Evolutionary conservation across 1,140 invertebrate species (phyloP), one percentile per base, ranked within the genome.

Genomic region (Eufriesea mexicana): DNA sequence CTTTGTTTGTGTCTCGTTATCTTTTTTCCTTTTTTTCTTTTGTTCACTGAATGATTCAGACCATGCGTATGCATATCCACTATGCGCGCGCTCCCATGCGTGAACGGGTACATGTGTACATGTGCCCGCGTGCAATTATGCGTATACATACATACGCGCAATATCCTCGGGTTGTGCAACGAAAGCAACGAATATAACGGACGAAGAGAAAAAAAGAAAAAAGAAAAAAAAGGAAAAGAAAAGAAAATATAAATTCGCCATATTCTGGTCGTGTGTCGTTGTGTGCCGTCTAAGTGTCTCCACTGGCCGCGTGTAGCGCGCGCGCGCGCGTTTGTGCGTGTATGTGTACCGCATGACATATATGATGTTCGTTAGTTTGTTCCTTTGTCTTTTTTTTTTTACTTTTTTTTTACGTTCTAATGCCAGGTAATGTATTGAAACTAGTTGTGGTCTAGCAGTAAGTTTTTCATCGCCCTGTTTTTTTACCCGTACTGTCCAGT

Each of bases 381-480:
- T 81, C 51, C 79, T 71, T 45, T 61, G 51, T 62, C 54, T 64
- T 28, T 57, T 86, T 83, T 68, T 45, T 57, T 79, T 4, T 68
- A n/a, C 83, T 45, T 28, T 74, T 80, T 28, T 85, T 77, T 78
- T 49, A 23, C 10, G 18, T 35, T 35, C 23, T 77, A 85, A 83
- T 75, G 54, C 47, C 85, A 87, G 86, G 86, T 87, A 87, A 87
- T 77, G 86, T 87, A 87, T 87, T 77, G 42, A 75, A 79, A 75
- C 66, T 87, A 84, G 86, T 79, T 87, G 86, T 87, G 64, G 67
- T 84, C 57, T 87, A 87, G 85, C 73, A 80, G 61, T 87, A 87
- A 87, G 86, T 86, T 59, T 76, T 67, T 54, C 81, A 83, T 78
- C 81, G 75, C 81, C 81, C 81, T 64, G 51, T 83, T 79, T 73